Percentiles rank a stretch among this genome's conserved stretches.
Evolutionary conservation across 2,113 vertebrate species (phyloP).

Genomic region (Lonchura striata): DNA sequence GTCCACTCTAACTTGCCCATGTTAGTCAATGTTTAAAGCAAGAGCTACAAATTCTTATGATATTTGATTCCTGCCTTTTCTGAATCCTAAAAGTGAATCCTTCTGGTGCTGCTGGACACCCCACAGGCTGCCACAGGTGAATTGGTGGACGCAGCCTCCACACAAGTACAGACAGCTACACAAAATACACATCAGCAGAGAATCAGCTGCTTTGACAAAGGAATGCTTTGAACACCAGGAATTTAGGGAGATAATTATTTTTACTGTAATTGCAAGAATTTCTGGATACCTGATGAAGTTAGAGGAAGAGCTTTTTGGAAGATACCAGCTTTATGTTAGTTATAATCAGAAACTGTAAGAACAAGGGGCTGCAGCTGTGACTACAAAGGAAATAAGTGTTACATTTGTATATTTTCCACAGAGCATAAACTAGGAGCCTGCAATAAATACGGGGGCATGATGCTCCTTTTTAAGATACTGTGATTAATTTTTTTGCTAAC

Average conservation of each 20-base stretch:
- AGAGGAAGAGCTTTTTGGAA: not conserved
- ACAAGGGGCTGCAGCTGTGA: not conserved
- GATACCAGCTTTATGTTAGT: not conserved
- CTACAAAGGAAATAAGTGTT: not conserved
- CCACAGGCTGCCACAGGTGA: not conserved
- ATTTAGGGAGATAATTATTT: not conserved
- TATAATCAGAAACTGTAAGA: not conserved
- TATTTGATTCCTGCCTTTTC: not conserved
- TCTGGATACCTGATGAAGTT: not conserved
- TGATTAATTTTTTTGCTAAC: not conserved
- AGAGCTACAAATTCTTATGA: not conserved
- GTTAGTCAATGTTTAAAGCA: not conserved
- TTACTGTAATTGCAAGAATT: not conserved
- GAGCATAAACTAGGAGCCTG: not conserved
- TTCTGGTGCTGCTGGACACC: not conserved
- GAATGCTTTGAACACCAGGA: not conserved
- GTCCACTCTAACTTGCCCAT: not conserved
- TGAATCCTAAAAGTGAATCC: not conserved
- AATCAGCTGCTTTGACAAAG: not conserved
- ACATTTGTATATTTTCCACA: not conserved
- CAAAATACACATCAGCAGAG: not conserved
- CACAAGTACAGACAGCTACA: not conserved
- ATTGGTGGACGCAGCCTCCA: rapidly evolving
- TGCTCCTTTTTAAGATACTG: not conserved
- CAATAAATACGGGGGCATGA: not conserved